A percentile compares a stretch with the other conserved stretches of the same genome.
Conservation (phyloP, 37 sponge, comb jelly and placozoan genomes). For the Corticium candelabrum region DNA sequence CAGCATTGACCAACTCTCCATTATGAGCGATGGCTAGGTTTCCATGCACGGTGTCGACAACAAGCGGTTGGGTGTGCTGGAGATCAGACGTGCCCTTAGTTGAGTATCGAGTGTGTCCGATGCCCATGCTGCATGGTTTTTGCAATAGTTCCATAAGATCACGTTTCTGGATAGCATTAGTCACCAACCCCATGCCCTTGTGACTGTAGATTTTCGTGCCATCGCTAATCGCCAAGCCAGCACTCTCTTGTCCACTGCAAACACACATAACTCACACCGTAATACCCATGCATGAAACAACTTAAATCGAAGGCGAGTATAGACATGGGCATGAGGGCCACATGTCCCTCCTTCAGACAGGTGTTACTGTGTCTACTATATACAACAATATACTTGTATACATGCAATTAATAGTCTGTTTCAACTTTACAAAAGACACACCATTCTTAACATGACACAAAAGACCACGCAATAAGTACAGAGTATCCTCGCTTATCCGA, state of each 20-base stretch:
- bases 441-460: no score
- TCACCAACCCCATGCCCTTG: conserved; percentile 20
- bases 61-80: background rate
- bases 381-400: no score
- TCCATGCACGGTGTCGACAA: conserved; percentile 10
- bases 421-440: no score
- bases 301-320: no score
- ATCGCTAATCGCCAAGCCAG: conserved; percentile 10
- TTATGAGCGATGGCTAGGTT: conserved; percentile 15
- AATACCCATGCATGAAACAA: no score
- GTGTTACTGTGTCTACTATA: no score
- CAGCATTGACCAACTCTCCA: conserved; percentile 15
- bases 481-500: no score
- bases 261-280: no score
- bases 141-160: conserved; percentile 11
- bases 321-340: no score
- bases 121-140: background rate
- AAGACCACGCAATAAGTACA: no score
- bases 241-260: conserved; percentile 25
- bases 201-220: conserved; percentile 1
- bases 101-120: conserved; percentile 15
- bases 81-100: conserved; percentile 9
- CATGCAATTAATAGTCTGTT: no score
- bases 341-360: no score
- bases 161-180: background rate